These are phyloP conservation scores for Coregonus clupeaformis DNA, from an alignment of 2,113 vertebrate species.

Conservation along the genomic window DNA sequence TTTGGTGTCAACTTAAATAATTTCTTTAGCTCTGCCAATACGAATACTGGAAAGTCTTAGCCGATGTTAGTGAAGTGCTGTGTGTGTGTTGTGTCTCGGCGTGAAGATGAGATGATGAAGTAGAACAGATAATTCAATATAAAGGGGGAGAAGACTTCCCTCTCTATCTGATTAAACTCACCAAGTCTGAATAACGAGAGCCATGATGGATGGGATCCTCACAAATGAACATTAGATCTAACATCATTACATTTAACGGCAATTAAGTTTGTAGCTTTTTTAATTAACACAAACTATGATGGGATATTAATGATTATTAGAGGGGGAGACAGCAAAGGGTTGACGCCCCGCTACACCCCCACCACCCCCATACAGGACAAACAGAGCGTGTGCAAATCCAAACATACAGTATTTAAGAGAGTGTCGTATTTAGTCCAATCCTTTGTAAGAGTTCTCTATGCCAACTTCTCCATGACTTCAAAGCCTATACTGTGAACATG, in stretches of 20 bases:
- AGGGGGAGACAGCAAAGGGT: constrained; percentile 46
- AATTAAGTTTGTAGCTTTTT: constrained; percentile 74
- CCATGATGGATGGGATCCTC: constrained; percentile 63
- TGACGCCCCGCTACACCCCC: constrained; percentile 37
- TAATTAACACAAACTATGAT: constrained; percentile 78
- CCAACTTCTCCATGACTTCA: too few relatives aligned
- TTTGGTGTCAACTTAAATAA: too few relatives aligned
- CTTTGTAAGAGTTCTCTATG: too few relatives aligned
- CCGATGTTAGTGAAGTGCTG: too few relatives aligned
- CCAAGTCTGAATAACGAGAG: constrained; percentile 66
- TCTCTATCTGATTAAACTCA: constrained; percentile 67
- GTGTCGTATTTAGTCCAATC: too few relatives aligned
- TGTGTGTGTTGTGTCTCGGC: not conserved
- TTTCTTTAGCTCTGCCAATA: too few relatives aligned
- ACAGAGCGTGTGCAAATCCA: not conserved
- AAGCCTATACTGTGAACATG: not conserved
- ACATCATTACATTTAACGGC: constrained; percentile 75
- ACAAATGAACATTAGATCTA: constrained; percentile 73
- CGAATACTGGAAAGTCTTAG: too few relatives aligned
- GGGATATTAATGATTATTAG: constrained; percentile 76
- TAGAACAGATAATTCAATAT: constrained; percentile 69
- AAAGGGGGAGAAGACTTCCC: constrained; percentile 49
- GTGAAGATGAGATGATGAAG: constrained; percentile 66
- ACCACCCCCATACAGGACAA: not conserved
- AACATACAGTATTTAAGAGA: too few relatives aligned